Evolutionary conservation across 2,888 invertebrate species (phyloP).

Genomic region (Sinotaia quadrata): DNA sequence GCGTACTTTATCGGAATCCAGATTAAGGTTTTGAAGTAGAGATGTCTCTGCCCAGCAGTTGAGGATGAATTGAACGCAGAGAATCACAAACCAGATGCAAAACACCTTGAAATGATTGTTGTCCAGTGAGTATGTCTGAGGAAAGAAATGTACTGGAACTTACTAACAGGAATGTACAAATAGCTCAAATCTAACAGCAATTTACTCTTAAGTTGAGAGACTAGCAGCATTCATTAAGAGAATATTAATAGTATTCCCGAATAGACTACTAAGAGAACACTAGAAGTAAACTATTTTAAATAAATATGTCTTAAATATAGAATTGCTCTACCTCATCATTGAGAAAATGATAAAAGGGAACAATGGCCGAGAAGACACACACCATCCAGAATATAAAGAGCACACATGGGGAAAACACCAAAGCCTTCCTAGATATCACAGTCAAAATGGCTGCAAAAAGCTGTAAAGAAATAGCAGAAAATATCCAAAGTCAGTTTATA

Average conservation of each 20-base stretch:
- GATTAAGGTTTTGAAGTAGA: background rate
- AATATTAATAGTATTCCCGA: too few species aligned
- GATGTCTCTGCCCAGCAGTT: background rate
- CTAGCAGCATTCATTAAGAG: too few species aligned
- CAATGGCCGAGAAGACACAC: constrained; percentile 39
- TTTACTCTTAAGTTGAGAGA: too few species aligned
- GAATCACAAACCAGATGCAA: background rate
- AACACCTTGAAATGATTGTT: background rate
- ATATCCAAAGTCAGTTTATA: too few species aligned
- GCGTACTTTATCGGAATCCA: too few species aligned
- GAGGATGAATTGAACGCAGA: background rate
- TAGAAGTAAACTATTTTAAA: too few species aligned
- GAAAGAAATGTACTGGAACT: background rate
- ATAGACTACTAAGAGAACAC: too few species aligned
- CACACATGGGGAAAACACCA: constrained; percentile 54
- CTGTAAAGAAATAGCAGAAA: constrained; percentile 6
- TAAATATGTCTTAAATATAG: too few species aligned
- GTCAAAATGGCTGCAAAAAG: constrained; percentile 26
- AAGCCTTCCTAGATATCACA: constrained; percentile 23
- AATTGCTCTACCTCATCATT: constrained; percentile 35
- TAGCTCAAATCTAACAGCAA: too few species aligned
- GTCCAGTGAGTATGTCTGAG: too few species aligned
- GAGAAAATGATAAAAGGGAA: constrained; percentile 48
- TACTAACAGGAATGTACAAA: too few species aligned
- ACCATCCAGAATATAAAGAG: constrained; percentile 59